Evolutionary conservation across 2,113 vertebrate genomes (phyloP).

Genomic region (Laterallus jamaicensis): DNA sequence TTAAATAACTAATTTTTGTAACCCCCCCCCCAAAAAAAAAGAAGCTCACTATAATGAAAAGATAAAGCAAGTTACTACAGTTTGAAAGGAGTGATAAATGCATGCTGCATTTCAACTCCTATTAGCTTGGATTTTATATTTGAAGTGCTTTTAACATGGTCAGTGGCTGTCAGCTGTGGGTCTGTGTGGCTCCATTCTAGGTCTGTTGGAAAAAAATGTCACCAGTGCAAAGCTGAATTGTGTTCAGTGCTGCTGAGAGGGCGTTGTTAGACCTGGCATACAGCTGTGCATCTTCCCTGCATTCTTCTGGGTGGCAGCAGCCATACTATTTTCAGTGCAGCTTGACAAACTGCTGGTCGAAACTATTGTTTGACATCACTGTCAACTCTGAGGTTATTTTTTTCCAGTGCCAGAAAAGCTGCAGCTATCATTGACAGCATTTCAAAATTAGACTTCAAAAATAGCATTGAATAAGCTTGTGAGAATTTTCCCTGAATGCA

Average conservation of each 20-base stretch:
- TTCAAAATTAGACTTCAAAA: neutral
- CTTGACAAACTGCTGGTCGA: neutral
- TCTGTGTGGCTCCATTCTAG: neutral
- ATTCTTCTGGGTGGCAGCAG: neutral
- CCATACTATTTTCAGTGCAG: neutral
- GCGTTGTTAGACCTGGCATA: neutral
- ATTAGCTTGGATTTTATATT: neutral
- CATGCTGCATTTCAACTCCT: neutral
- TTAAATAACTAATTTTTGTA: neutral
- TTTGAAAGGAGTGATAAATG: neutral
- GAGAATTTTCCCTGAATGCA: neutral
- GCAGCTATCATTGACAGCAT: neutral
- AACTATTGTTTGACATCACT: neutral
- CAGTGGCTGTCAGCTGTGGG: neutral
- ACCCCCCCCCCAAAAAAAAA: neutral
- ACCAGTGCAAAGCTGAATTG: neutral
- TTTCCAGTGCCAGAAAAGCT: neutral
- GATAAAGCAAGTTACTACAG: neutral
- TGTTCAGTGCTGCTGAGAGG: neutral
- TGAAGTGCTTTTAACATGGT: neutral
- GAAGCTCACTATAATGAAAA: neutral
- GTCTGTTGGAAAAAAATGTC: neutral
- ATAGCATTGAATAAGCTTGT: neutral
- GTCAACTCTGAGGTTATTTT: neutral
- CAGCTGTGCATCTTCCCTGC: neutral